These are phyloP conservation scores for Melozone crissalis DNA, from an alignment of 2,113 vertebrate genomes.

Conservation along the genomic window DNA sequence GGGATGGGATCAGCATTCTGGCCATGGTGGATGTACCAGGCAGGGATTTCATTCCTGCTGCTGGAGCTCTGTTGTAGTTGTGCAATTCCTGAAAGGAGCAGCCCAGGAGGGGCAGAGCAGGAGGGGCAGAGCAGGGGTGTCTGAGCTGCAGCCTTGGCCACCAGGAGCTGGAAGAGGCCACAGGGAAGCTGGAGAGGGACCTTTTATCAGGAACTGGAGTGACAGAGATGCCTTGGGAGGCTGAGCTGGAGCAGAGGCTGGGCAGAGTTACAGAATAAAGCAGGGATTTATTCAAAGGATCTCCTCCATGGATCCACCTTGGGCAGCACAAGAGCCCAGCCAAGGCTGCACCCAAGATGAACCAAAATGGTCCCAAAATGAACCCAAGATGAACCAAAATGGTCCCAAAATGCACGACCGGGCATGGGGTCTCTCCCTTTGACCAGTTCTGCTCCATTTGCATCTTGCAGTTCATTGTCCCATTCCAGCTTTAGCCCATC, in stretches of 20 bases:
- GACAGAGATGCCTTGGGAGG: not conserved
- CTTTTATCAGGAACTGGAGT: not conserved
- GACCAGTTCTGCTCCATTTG: not conserved
- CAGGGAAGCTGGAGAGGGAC: not conserved
- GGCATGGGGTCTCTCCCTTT: not conserved
- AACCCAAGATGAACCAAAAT: not conserved
- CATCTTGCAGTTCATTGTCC: not conserved
- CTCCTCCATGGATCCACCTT: not conserved
- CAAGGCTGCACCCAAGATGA: not conserved
- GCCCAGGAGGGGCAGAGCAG: not conserved
- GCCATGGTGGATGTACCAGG: not conserved
- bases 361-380: not conserved
- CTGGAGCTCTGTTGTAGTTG: rapidly evolving
- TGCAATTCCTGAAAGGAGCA: not conserved
- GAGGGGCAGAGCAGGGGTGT: no score
- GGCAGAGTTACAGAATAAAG: not conserved
- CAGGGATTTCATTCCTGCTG: not conserved
- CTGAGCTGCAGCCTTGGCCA: not conserved
- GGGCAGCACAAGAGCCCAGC: not conserved
- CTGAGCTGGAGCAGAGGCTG: not conserved
- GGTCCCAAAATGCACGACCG: not conserved
- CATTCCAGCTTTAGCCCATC: not conserved
- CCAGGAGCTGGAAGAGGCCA: not conserved
- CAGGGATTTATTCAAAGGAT: not conserved
- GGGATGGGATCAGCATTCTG: not conserved